Conservation (phyloP, 37 sponge, comb jelly and placozoan genomes). For the Chondrosia reniformis region DNA sequence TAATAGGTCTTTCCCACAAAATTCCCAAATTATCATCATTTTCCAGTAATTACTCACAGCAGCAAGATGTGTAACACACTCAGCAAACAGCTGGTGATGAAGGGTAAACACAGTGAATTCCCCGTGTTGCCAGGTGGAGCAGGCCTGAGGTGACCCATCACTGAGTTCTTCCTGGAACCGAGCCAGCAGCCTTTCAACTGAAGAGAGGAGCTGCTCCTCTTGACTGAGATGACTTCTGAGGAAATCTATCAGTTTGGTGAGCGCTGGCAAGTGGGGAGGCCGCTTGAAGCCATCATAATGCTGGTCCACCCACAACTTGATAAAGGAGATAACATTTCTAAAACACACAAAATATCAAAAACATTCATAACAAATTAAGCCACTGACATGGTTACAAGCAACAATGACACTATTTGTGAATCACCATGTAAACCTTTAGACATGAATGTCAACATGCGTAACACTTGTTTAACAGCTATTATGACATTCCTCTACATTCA, state of each 20-base stretch:
- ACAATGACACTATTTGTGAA: too few species aligned
- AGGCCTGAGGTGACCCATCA: background rate
- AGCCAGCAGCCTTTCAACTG: background rate
- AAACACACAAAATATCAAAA: background rate
- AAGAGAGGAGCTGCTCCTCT: background rate
- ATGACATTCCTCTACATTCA: too few species aligned
- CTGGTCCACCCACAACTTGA: conserved; percentile 69
- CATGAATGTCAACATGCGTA: too few species aligned
- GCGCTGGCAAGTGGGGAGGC: conserved; percentile 6
- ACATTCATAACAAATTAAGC: too few species aligned
- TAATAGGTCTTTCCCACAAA: too few species aligned
- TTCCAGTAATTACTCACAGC: too few species aligned
- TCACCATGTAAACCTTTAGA: too few species aligned
- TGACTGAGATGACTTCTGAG: background rate
- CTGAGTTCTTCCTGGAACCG: background rate
- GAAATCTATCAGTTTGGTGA: conserved; percentile 19
- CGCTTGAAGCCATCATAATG: conserved; percentile 36
- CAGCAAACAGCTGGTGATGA: conserved; percentile 44
- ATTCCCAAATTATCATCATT: too few species aligned
- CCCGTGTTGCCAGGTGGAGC: background rate
- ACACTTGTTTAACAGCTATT: too few species aligned
- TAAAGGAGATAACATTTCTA: conserved; percentile 41
- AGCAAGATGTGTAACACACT: conserved; percentile 49
- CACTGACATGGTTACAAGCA: too few species aligned
- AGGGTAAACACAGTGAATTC: conserved; percentile 29